Evolutionary conservation across 2,797 vertebrate genomes (phyloP), one percentile per base, ranked within the genome.

Genomic region (Hirundo rustica): DNA sequence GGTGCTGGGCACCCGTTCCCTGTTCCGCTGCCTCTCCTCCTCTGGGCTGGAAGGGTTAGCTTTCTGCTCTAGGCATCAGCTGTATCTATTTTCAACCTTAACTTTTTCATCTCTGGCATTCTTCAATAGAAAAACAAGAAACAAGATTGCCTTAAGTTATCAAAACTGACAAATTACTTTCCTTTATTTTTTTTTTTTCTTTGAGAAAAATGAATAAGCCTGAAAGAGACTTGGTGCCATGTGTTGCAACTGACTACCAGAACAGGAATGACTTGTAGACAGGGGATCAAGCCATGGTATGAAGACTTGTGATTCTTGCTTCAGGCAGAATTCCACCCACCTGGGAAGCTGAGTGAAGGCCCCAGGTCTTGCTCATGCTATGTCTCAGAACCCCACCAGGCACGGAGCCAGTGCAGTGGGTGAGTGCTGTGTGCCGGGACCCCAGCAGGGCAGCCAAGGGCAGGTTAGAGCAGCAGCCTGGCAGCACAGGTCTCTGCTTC

Each of bases 191-290:
- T n/a, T 11, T 6, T 44, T 16, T 48, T 5, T 9, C 25, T 53
- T 88, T 26, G 13, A 15, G 47, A 40, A 36, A 71, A 80, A 60
- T 11, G 7, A 48, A 8, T 34, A 42, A 82, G 6, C 40, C 36
- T 57, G 42, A 68, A 8, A 18, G 57, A 72, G 27, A 36, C 4
- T 48, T 6, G 1, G 16, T 48, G 38, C 32, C 3, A 1, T 74
- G 7, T 68, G 48, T 85, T 86, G 65, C 85, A 94, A 50, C 11
- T 53, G 67, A 62, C 53, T 25, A 38, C 45, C 45, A 34, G 53
- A 92, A 83, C 78, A 89, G 85, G 82, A 91, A 72, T 61, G 78
- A 71, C 42, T 30, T 71, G 65, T 25, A 74, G 84, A 6, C 10
- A 32, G 40, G 21, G 29, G 15, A 34, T 42, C 30, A 48, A 44